Conservation (phyloP, 1,140 invertebrate species). For the Meloidogyne hapla region DNA sequence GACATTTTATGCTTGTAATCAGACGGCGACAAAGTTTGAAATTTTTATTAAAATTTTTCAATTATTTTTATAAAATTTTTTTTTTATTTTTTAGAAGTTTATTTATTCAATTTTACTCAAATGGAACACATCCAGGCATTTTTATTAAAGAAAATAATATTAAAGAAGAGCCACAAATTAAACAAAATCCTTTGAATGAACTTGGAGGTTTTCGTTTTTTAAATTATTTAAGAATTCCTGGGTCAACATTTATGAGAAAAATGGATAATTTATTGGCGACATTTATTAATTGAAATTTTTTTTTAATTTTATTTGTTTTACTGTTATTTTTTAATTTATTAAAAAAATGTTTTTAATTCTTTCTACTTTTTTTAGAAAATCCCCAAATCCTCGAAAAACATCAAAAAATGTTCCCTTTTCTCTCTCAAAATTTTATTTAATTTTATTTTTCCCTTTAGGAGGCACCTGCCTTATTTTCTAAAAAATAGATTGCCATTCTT, state of each 20-base stretch:
- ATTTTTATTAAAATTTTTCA: constrained; percentile 11
- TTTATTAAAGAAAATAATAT: constrained; percentile 30
- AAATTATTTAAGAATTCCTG: constrained; percentile 41
- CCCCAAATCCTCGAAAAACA: no score
- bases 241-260: constrained; percentile 44
- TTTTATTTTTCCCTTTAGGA: no score
- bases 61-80: no score
- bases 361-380: no score
- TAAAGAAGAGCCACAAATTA: neutral
- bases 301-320: no score
- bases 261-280: constrained; percentile 46
- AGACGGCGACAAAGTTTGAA: constrained; percentile 44
- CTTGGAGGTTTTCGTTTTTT: constrained; percentile 34
- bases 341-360: no score
- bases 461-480: no score
- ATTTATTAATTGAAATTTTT: constrained; percentile 32
- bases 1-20: constrained; percentile 49
- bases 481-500: no score
- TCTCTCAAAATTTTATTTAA: no score
- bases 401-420: no score
- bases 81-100: constrained; percentile 40
- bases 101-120: constrained; percentile 50
- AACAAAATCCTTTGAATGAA: neutral
- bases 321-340: no score
- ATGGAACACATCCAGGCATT: constrained; percentile 26